Percentiles rank a stretch among this genome's conserved stretches.
Evolutionary conservation across 2,888 invertebrate species (phyloP).

Genomic region (Stegophylla sp.): DNA sequence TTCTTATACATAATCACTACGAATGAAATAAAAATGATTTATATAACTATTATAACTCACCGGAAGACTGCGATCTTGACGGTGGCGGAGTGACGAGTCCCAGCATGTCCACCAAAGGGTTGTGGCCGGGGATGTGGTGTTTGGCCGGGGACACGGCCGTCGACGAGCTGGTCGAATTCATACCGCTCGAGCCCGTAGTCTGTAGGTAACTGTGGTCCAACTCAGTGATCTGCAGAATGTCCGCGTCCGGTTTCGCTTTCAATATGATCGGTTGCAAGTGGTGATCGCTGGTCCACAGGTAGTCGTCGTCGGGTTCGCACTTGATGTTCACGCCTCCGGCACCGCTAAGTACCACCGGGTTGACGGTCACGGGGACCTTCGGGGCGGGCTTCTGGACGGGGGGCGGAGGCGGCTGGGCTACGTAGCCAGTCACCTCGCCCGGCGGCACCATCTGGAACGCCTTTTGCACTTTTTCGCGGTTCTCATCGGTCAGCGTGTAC

Average conservation of each 20-base stretch:
- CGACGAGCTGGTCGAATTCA: neutral
- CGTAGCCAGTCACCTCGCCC: constrained; percentile 53
- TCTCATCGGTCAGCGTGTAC: constrained; percentile 49
- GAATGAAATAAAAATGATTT: no score
- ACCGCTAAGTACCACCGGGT: neutral
- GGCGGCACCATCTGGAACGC: constrained; percentile 58
- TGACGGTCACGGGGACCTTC: neutral
- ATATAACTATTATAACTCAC: no score
- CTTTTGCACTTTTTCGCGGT: constrained; percentile 47
- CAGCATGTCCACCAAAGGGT: constrained; percentile 51
- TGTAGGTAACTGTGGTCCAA: constrained; percentile 54
- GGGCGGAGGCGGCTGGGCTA: neutral
- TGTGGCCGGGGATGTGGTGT: constrained; percentile 24
- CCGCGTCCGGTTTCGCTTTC: constrained; percentile 40
- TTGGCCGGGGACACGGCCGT: constrained; percentile 27
- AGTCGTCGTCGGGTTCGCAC: constrained; percentile 40
- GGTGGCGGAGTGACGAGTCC: constrained; percentile 53
- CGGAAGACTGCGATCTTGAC: constrained; percentile 51
- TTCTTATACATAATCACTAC: no score
- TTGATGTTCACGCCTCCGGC: constrained; percentile 4
- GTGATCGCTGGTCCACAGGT: constrained; percentile 47
- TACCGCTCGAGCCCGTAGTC: neutral
- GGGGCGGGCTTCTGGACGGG: neutral
- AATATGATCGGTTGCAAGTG: constrained; percentile 50
- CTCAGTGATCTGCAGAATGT: constrained; percentile 49